Evolutionary conservation across 2,113 vertebrate species (phyloP).

Genomic region (Sylvilagus bachmani): DNA sequence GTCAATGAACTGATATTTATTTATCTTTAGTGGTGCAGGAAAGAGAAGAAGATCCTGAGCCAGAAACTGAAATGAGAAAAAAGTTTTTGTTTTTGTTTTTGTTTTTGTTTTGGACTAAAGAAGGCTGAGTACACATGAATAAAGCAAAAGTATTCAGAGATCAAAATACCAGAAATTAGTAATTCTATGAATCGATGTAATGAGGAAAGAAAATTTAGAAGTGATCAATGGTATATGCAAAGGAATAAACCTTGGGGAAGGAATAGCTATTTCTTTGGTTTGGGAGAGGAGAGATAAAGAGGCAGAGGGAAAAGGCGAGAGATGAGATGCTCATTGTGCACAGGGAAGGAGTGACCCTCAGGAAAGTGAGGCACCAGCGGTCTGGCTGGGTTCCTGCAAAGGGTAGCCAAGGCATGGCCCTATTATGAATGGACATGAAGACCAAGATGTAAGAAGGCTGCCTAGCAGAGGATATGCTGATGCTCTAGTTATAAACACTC

Average conservation of each 20-base stretch:
- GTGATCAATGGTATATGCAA: not conserved
- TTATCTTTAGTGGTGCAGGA: not conserved
- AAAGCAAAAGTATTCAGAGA: not conserved
- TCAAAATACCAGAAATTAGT: not conserved
- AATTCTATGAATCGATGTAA: not conserved
- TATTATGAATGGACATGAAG: not conserved
- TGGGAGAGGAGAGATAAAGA: not conserved
- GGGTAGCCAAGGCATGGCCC: not conserved
- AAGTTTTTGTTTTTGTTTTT: not conserved
- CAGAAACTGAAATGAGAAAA: slow-evolving; percentile 8
- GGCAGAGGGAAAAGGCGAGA: not conserved
- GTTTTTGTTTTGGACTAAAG: not conserved
- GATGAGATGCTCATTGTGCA: not conserved
- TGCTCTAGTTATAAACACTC: not conserved
- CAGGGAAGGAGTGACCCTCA: not conserved
- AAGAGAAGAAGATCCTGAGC: not conserved
- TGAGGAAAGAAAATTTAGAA: not conserved
- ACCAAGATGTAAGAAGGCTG: not conserved
- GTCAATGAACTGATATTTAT: not conserved
- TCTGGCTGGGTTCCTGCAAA: not conserved
- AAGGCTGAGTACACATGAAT: not conserved
- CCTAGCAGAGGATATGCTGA: not conserved
- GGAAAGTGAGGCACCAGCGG: not conserved
- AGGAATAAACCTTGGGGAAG: not conserved
- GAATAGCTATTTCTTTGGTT: not conserved